A percentile compares a stretch with the other conserved stretches of the same genome.
Evolutionary conservation across 2,888 invertebrate genomes (phyloP).

Genomic region (Anthrax anthrax): DNA sequence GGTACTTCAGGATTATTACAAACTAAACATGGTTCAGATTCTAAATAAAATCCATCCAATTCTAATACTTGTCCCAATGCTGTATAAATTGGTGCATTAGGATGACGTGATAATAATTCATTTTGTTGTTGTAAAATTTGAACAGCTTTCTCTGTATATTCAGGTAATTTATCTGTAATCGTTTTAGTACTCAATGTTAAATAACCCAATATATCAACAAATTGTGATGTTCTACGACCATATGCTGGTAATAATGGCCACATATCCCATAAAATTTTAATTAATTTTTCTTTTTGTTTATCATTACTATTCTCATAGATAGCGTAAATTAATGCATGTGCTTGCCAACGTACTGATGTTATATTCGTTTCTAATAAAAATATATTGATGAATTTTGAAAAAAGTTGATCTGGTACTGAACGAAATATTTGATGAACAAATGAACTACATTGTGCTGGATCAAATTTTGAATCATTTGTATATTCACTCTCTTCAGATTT

Average conservation of each 20-base stretch:
- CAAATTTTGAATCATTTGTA: conserved; percentile 43
- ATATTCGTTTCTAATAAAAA: conserved; percentile 89
- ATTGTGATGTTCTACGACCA: conserved; percentile 89
- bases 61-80: conserved; percentile 88
- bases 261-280: conserved; percentile 76
- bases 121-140: conserved; percentile 79
- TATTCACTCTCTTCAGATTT: conserved; percentile 52
- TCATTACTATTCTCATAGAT: conserved; percentile 72
- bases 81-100: conserved; percentile 86
- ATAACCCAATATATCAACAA: conserved; percentile 90
- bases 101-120: conserved; percentile 74
- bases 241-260: conserved; percentile 84
- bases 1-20: conserved; percentile 96
- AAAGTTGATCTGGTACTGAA: conserved; percentile 37
- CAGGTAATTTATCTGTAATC: conserved; percentile 47
- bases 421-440: conserved; percentile 57
- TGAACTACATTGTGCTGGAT: conserved; percentile 49
- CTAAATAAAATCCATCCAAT: conserved; percentile 88
- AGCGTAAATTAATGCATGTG: conserved; percentile 71
- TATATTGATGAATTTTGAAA: conserved; percentile 62
- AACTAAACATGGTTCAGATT: conserved; percentile 93
- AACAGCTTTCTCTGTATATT: conserved; percentile 76
- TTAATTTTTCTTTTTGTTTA: conserved; percentile 60
- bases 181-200: conserved; percentile 76
- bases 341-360: conserved; percentile 88